Evolutionary conservation across 2,113 vertebrate species (phyloP).

Genomic region (Solea solea): DNA sequence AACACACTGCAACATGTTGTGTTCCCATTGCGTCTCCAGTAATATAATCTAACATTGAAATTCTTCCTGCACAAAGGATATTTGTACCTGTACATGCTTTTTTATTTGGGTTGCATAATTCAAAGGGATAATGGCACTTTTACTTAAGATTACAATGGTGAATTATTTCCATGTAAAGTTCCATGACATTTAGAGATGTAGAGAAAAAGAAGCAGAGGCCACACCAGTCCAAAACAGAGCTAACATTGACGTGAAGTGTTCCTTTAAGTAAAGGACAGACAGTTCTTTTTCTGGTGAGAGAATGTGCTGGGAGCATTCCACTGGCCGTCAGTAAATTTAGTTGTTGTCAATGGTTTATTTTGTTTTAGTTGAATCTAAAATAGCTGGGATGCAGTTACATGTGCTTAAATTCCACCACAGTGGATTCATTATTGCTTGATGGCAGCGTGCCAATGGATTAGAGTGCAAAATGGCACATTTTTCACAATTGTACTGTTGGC

Average conservation of each 20-base stretch:
- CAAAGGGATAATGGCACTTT: not conserved
- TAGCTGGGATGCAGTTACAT: conserved; percentile 33
- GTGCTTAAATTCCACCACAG: conserved; percentile 38
- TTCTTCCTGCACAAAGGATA: not conserved
- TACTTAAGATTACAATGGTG: not conserved
- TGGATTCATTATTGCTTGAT: conserved; percentile 45
- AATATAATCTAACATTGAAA: not conserved
- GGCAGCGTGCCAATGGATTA: conserved; percentile 44
- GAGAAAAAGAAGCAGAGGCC: too few relatives aligned
- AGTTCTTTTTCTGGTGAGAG: not conserved
- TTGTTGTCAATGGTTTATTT: not conserved
- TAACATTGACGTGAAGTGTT: not conserved
- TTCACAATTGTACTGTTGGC: conserved; percentile 60
- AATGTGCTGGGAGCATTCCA: conserved; percentile 5
- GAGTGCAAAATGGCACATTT: conserved; percentile 49
- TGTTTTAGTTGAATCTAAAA: conserved; percentile 24
- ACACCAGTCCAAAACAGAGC: too few relatives aligned
- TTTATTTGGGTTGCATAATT: not conserved
- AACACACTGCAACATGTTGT: not conserved
- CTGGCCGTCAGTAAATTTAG: conserved; percentile 13
- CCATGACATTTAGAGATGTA: not conserved
- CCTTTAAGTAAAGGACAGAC: conserved; percentile 15
- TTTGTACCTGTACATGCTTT: not conserved
- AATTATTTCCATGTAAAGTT: not conserved
- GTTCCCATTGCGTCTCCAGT: not conserved